phyloP scores from a whole-genome alignment of 2,113 vertebrate species.

The Ammodytes marinus region DNA sequence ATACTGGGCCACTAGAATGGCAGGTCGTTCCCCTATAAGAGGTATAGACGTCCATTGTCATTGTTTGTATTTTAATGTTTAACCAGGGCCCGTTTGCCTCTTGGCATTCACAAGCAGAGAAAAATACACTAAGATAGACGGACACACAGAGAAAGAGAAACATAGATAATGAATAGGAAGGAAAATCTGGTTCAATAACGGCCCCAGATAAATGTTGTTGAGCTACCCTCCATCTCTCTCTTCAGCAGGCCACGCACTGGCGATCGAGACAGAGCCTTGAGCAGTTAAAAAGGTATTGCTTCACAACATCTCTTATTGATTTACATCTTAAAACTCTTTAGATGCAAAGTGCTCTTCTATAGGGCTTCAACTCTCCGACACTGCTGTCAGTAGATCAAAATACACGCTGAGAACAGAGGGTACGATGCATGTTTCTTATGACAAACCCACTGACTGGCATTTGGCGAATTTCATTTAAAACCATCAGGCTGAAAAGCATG shows the following conservation, averaged over 20 bases:
- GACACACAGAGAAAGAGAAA: constrained; percentile 75
- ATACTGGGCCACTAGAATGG: constrained; percentile 88
- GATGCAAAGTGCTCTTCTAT: constrained; percentile 54
- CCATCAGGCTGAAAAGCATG: background rate
- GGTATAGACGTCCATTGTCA: constrained; percentile 79
- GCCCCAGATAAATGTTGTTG: constrained; percentile 75
- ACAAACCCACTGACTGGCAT: constrained; percentile 19
- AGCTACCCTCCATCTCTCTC: constrained; percentile 62
- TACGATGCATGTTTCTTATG: background rate
- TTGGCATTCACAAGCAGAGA: constrained; percentile 59
- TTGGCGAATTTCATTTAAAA: constrained; percentile 27
- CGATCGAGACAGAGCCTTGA: constrained; percentile 72
- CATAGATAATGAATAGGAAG: constrained; percentile 54
- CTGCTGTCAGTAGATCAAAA: constrained; percentile 46
- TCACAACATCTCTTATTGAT: constrained; percentile 81
- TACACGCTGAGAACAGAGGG: constrained; percentile 1
- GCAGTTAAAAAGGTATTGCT: constrained; percentile 81
- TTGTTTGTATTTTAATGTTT: constrained; percentile 85
- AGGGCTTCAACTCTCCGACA: constrained; percentile 51
- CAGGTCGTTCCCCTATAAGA: constrained; percentile 82
- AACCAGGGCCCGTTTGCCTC: constrained; percentile 77
- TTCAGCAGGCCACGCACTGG: constrained; percentile 79
- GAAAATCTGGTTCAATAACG: constrained; percentile 84
- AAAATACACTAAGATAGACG: constrained; percentile 19
- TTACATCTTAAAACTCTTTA: constrained; percentile 77